Base-by-base conservation (phyloP, 2,888 invertebrate genomes). In the Branchipolynoe longqiensis region DNA sequence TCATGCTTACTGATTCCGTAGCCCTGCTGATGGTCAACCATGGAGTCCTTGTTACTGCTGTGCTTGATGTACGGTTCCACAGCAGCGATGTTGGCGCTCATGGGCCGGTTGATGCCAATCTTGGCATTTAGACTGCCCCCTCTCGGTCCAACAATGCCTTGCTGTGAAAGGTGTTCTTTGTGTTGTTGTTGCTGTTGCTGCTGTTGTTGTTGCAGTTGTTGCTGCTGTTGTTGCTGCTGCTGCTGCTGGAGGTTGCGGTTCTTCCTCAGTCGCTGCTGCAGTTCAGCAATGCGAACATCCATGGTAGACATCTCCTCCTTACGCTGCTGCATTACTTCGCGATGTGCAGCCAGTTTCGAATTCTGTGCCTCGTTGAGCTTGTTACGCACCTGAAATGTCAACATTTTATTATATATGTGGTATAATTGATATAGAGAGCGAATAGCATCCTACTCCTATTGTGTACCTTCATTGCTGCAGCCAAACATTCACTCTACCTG, bases 321-420 rank as follows among this genome's bases (percentile, higher is more conserved):
- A 81, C 97, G 95, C 90, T 97, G 97, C 85, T 96, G 96, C 90
- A 98, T 94, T 64, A 97, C 96, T 91, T 98, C 97, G 87, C 97
- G 95, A 94, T 98, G 98, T 90, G 97, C 96, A 88, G 97, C 96
- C 90, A 99, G 95, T 91, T 98, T 96, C 89, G 96, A 97, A 95
- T 97, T 98, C 94, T 98, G 98, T 94, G 98, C 97, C 94, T 98
- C 97, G 94, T 98, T 98, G 94, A 98, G 95, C 94, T 98, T 98
- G 95, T 98, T 98, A 88, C 98, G 97, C 93, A 98, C 98, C 98
- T 98, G 95, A 22, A 95, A 95, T 18, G 22, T n/a, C n/a, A n/a
- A n/a, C n/a, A n/a, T n/a, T n/a, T n/a, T n/a, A n/a, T n/a, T n/a
- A n/a, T n/a, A n/a, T n/a, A n/a, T n/a, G n/a, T n/a, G n/a, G n/a